Base-by-base conservation (phyloP, 2,797 vertebrate genomes). In the Melopsittacus undulatus region DNA sequence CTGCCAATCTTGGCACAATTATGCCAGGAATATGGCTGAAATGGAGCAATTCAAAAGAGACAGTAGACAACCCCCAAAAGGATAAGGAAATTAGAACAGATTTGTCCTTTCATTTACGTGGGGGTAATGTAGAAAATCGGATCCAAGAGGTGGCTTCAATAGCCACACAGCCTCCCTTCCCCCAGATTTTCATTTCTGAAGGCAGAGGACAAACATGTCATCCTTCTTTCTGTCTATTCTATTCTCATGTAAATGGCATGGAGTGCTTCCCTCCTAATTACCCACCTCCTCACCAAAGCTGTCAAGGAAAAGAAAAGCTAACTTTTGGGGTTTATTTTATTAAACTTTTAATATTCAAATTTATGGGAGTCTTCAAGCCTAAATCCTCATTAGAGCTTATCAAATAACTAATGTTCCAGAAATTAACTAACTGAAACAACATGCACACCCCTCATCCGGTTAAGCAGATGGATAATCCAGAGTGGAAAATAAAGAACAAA, bases 271-370 rank as follows among this genome's bases (percentile, higher is more conserved):
- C 45, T 91, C 56, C 62, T 94, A 93, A 91, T 93, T 92, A 91
- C 72, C 45, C 64, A 89, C 89, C 84, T 93, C 80, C 84, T 93
- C 10, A 9, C 81, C 83, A 95, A 95, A 82, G 84, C 89, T 95
- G 95, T 89, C 93, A 90, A 52, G 90, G 36, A 86, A 79, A 16
- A 82, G 61, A 83, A 87, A 82, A 51, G 29, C 81, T 56, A 93
- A 93, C 73, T 94, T 97, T 95, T 81, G 52, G 32, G 68, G 89
- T 95, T 94, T 94, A 94, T 94, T 94, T 93, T 90, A 85, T 91
- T 85, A 91, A 95, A 94, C 72, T 89, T 95, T 92, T 70, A 94
- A 54, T 92, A 95, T 93, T 96, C 75, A 93, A 85, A 92, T 97
- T 84, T 94, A 93, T 87, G 81, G 72, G 90, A 95, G 54, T 96